Base-by-base conservation (phyloP, 2,888 invertebrate species). In the Archips crataeganus region DNA sequence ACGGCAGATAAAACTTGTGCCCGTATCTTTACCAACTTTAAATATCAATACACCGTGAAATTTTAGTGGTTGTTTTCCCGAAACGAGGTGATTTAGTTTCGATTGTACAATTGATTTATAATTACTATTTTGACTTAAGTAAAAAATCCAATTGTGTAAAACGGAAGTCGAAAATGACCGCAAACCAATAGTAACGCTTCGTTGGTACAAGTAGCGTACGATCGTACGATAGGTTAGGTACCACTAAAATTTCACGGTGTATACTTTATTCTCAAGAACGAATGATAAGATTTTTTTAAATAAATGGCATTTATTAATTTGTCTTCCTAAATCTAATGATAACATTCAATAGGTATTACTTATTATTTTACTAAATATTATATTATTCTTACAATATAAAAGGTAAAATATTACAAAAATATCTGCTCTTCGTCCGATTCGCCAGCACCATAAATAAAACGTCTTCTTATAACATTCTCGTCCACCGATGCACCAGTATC, bases 401-500 rank as follows among this genome's bases (percentile, higher is more conserved):
- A 11, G 15, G 57, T 76, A 74, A 65, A 74, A 68, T 60, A 74
- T 83, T 90, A 96, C 87, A 96, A 95, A 94, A 96, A 96, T 88
- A 96, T 95, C 87, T 96, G 96, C 85, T 96, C 96, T 82, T 96
- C 96, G 82, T 96, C 96, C 1, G 95, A 95, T 80, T 93, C 92
- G 80, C 93, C 91, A 84, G 90, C 92, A 84, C 94, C 94, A 80
- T 94, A 94, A 34, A 94, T 85, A 77, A 95, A 92, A 86, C 93
- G 93, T 86, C 88, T 89, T 77, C 88, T 88, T 36, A 90, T 86
- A 67, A 93, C 86, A 84, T 90, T 90, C 74, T 88, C 89, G 63
- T 89, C 87, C 60, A 81, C 81, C 57, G 90, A 89, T 88, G 88
- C 90, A 88, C 88, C 85, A 39, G 81, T 76, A 47, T 84, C 85